Percentiles rank a stretch among this genome's conserved stretches.
phyloP scores from a whole-genome alignment of 2,113 vertebrate genomes.

The Paedocypris sp. region DNA sequence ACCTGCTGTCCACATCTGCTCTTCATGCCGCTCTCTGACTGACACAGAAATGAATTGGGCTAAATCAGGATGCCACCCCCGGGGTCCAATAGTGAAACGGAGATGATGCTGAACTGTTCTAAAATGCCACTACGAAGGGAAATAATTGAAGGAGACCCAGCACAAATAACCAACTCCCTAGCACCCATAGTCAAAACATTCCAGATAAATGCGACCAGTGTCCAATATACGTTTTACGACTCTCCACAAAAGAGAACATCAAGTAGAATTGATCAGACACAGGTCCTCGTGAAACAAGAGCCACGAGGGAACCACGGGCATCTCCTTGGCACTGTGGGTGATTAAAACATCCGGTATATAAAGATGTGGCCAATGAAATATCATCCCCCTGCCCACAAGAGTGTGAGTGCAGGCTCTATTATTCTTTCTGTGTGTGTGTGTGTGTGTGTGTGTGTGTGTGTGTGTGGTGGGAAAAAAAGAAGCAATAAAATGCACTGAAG shows the following conservation, averaged over 20 bases:
- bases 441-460: conserved; percentile 3
- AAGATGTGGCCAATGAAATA: conserved; percentile 13
- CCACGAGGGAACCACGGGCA: neutral
- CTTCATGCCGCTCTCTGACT: too few relatives aligned
- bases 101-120: neutral
- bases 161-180: conserved; percentile 1
- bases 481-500: conserved; percentile 32
- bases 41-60: too few relatives aligned
- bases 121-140: neutral
- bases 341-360: conserved; percentile 24
- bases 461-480: neutral
- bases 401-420: conserved; percentile 18
- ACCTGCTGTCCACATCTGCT: too few relatives aligned
- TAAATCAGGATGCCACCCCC: too few relatives aligned
- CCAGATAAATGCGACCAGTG: neutral
- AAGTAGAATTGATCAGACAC: neutral
- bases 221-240: conserved; percentile 3
- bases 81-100: too few relatives aligned
- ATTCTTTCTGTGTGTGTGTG: neutral
- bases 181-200: neutral
- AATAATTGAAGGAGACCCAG: neutral
- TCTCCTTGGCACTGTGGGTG: neutral
- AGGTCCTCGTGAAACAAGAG: conserved; percentile 3
- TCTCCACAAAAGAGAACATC: neutral
- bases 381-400: conserved; percentile 3